Base-by-base conservation (phyloP, 2,888 invertebrate species). In the Pteria penguin region DNA sequence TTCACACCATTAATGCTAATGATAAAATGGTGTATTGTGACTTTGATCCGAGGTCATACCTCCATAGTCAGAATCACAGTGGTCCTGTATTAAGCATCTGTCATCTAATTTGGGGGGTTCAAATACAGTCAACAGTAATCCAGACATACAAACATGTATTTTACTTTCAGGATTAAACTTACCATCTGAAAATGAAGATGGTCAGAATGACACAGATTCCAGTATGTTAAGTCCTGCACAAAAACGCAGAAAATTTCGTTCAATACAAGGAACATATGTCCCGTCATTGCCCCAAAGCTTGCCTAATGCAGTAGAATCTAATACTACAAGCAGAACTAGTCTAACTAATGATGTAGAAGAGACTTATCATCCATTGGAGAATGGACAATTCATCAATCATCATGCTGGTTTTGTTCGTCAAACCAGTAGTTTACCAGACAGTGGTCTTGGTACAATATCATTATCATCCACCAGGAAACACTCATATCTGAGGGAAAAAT, bases 171-270 rank as follows among this genome's bases (percentile, higher is more conserved):
- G 83, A 75, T 73, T 88, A 63, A 83, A 85, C 65, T 86, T 88
- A 70, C 85, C 83, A 69, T 88, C 88, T n/a, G 88, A 88, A 77
- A 83, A 82, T 45, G 88, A 88, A 72, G 78, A 80, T 63, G 85
- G 83, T 78, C 87, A 86, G 89, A 88, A 87, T 87, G 88, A 87
- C 88, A 88, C 86, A 76, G 88, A 88, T 84, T 88, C 87, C 76
- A 80, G 69, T 36, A 74, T 69, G 70, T 78, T 77, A 76, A 81
- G 82, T 76, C 80, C 79, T 29, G 72, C 74, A 36, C 66, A 75
- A 26, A 76, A 77, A 32, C 73, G 75, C 58, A 74, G 82, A 73
- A 75, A 72, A 72, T 78, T 80, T 76, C 75, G 78, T 72, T 78
- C 76, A 60, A 72, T 66, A 5, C 74, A 81, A n/a, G 75, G 79